Conservation (phyloP, 2,888 invertebrate genomes). For the Melikaiella ostensackeni region DNA sequence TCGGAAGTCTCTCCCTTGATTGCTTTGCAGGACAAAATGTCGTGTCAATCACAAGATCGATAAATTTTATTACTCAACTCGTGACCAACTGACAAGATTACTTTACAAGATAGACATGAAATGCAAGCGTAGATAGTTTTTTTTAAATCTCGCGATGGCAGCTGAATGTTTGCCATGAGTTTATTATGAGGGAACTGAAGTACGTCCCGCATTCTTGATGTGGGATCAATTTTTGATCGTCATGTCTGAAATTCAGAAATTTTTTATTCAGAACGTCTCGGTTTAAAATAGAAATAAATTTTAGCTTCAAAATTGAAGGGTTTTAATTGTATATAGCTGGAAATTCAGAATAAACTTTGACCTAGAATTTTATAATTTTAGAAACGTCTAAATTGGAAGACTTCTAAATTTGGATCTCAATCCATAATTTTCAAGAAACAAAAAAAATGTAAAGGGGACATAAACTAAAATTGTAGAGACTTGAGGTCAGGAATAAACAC, state of each 20-base stretch:
- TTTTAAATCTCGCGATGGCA: background rate
- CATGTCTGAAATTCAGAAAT: too few species aligned
- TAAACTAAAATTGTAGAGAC: background rate
- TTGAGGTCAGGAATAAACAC: slow-evolving; percentile 11
- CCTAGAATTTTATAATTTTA: too few species aligned
- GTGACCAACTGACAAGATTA: background rate
- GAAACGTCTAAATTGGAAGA: too few species aligned
- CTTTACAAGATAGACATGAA: background rate
- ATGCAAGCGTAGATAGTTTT: background rate
- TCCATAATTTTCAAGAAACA: background rate
- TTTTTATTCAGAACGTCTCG: too few species aligned
- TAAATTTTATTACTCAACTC: background rate
- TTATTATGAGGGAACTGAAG: background rate
- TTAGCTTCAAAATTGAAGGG: too few species aligned
- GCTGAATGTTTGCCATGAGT: background rate
- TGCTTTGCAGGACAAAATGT: background rate
- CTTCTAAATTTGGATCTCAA: too few species aligned
- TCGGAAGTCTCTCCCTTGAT: slow-evolving; percentile 1
- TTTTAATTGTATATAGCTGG: too few species aligned
- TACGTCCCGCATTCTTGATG: background rate
- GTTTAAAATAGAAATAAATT: too few species aligned
- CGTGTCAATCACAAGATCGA: background rate
- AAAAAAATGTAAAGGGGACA: background rate
- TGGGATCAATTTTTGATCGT: background rate
- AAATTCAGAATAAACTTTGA: too few species aligned